A percentile compares a stretch with the other conserved stretches of the same genome.
phyloP scores from a whole-genome alignment of 1,140 invertebrate species.

The Heterodera schachtii region DNA sequence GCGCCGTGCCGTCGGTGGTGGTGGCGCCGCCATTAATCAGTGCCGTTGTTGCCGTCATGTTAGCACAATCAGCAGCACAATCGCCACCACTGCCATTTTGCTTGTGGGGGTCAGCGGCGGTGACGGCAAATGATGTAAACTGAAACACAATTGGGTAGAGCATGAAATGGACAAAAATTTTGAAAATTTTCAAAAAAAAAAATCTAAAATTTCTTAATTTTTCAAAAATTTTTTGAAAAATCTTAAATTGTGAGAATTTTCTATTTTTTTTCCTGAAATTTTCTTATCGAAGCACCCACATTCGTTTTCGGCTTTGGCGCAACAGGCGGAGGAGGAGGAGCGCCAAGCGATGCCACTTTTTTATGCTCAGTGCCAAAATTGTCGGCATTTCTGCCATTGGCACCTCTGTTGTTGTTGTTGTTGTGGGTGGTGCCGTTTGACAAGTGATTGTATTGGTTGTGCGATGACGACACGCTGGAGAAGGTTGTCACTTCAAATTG shows the following conservation, averaged over 20 bases:
- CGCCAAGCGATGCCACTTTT: neutral
- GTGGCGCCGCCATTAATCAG: neutral
- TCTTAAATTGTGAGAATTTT: too few species aligned
- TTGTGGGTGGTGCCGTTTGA: too few species aligned
- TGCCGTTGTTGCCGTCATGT: too few species aligned
- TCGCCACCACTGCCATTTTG: neutral
- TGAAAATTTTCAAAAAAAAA: too few species aligned
- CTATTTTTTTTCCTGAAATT: too few species aligned
- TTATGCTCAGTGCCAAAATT: slow-evolving; percentile 5
- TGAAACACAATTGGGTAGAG: neutral
- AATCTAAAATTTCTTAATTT: too few species aligned
- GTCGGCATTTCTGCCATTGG: slow-evolving; percentile 29
- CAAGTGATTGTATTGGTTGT: neutral
- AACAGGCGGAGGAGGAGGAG: slow-evolving; percentile 47
- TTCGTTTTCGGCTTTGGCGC: slow-evolving; percentile 39
- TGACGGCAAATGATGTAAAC: slow-evolving; percentile 19
- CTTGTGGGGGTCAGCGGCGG: neutral
- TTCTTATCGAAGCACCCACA: too few species aligned
- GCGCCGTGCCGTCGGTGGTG: too few species aligned
- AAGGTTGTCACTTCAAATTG: slow-evolving; percentile 22
- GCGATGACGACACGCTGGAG: slow-evolving; percentile 13
- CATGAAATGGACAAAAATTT: too few species aligned
- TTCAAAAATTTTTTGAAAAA: too few species aligned
- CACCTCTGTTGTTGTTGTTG: neutral
- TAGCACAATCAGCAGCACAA: too few species aligned